phyloP scores from a whole-genome alignment of 2,888 invertebrate genomes.

The Apamea anceps region DNA sequence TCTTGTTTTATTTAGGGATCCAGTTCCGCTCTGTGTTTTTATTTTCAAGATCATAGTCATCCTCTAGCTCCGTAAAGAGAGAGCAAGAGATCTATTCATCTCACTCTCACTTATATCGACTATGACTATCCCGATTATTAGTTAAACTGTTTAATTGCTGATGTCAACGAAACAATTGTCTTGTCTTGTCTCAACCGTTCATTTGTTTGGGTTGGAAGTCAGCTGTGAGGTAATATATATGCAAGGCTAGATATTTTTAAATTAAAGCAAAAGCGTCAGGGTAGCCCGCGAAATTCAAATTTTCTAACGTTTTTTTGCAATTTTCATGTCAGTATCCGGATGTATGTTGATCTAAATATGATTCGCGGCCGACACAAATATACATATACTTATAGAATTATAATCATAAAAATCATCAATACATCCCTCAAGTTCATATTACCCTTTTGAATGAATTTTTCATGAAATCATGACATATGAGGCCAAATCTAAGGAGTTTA shows the following conservation, averaged over 20 bases:
- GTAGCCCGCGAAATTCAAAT: background rate
- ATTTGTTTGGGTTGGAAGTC: conserved; percentile 45
- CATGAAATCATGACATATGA: too few relatives aligned
- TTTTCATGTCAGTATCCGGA: background rate
- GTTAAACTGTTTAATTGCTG: conserved; percentile 75
- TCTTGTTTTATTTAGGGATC: background rate
- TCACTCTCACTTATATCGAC: conserved; percentile 51
- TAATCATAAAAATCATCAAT: too few relatives aligned
- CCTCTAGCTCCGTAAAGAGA: conserved; percentile 17
- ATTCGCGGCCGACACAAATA: background rate
- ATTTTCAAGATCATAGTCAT: conserved; percentile 46
- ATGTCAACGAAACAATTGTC: conserved; percentile 71
- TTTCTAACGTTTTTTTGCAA: too few relatives aligned
- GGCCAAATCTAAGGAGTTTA: too few relatives aligned
- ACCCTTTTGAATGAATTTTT: too few relatives aligned
- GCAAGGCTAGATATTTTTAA: background rate
- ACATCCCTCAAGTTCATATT: too few relatives aligned
- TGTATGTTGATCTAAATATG: background rate
- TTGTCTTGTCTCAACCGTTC: conserved; percentile 59
- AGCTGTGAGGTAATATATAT: conserved; percentile 39
- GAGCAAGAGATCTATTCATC: conserved; percentile 34
- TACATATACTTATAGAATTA: background rate
- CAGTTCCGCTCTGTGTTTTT: conserved; percentile 32
- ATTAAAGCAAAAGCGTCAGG: background rate
- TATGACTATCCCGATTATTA: conserved; percentile 60